Evolutionary conservation across 1,140 invertebrate species (phyloP), one percentile per base, ranked within the genome.

Genomic region (Papilio glaucus): DNA sequence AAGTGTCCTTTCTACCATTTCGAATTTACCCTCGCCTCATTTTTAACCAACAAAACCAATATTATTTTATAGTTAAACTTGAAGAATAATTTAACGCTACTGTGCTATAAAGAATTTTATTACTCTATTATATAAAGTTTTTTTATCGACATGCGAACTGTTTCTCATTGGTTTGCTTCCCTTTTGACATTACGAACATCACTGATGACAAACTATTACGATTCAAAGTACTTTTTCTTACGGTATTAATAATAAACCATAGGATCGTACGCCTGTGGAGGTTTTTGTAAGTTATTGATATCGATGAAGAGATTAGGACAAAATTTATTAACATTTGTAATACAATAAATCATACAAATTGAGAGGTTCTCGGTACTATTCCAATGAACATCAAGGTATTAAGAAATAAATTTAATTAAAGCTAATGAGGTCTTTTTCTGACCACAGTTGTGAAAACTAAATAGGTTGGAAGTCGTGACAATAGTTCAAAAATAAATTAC

Each of bases 11-110:
- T n/a, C n/a, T n/a, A n/a, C n/a, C n/a, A n/a, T n/a, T n/a, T n/a
- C n/a, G n/a, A n/a, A n/a, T n/a, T n/a, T n/a, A n/a, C n/a, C n/a
- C n/a, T n/a, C n/a, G n/a, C n/a, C n/a, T n/a, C n/a, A n/a, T n/a
- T 53, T 53, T 53, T 53, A 24, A 53, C 49, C 49, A 53, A 53
- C 18, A 53, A 53, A 12, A 53, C 18, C 49, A 53, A 53, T 53
- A 53, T 24, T 53, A 53, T 53, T 53, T 53, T 53, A 53, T 53
- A 53, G 49, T 53, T 24, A 24, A 53, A 53, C 49, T 53, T 57
- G 24, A 57, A 57, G 49, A 57, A 57, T 57, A 57, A 57, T 57
- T 26, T 57, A 57, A 57, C 49, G 10, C 49, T 24, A 57, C 21
- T 57, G 21, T 24, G 21, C 49, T 24, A 57, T 57, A 57, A 57